phyloP scores from a whole-genome alignment of 2,888 invertebrate genomes.

The Carcina quercana region DNA sequence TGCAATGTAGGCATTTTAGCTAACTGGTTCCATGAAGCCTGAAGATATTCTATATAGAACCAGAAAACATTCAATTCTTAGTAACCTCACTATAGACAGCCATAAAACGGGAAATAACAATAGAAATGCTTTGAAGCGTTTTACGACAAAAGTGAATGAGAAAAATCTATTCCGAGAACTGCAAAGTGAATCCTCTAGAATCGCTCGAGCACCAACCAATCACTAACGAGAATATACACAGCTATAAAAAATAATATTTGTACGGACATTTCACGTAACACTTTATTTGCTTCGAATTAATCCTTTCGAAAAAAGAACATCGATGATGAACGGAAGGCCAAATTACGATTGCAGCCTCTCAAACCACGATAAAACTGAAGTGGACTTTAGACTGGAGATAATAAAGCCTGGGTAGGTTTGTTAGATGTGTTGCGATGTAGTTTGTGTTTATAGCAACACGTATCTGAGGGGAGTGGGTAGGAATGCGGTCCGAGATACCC shows the following conservation, averaged over 20 bases:
- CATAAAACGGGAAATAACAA: too few species aligned
- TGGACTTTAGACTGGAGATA: conserved; percentile 23
- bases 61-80: too few species aligned
- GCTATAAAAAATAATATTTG: conserved; percentile 13
- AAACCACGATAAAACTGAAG: conserved; percentile 1
- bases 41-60: too few species aligned
- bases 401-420: conserved; percentile 20
- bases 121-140: too few species aligned
- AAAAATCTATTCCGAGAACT: too few species aligned
- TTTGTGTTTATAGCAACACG: conserved; percentile 35
- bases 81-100: too few species aligned
- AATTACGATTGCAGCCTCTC: conserved; percentile 12
- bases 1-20: too few species aligned
- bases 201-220: too few species aligned
- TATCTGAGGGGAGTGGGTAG: conserved; percentile 37
- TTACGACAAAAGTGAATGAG: too few species aligned
- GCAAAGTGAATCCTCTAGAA: too few species aligned
- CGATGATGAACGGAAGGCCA: conserved; percentile 35
- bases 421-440: conserved; percentile 2
- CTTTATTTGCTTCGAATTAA: conserved; percentile 65
- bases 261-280: conserved; percentile 35
- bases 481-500: conserved; percentile 69
- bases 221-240: too few species aligned
- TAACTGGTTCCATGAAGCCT: too few species aligned
- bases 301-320: conserved; percentile 63